These are phyloP conservation scores for Nansenia antarctica DNA, from an alignment of 2,113 vertebrate genomes.

Conservation along the genomic window DNA sequence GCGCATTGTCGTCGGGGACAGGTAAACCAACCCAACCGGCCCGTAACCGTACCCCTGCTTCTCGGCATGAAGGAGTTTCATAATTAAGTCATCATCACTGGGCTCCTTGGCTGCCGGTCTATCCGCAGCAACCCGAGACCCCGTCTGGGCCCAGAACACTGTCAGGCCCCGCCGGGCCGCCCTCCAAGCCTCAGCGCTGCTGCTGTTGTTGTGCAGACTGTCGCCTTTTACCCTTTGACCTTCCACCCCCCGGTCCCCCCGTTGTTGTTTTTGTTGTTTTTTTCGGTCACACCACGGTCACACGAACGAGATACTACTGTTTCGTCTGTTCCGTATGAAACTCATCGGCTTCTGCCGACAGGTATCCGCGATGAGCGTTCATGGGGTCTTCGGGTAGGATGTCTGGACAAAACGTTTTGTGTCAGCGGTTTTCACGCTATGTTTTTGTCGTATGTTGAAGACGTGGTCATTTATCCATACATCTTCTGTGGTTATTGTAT, in stretches of 20 bases:
- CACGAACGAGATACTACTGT: no score
- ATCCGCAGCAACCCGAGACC: conserved; percentile 81
- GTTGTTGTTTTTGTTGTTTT: background rate
- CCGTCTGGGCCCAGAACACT: conserved; percentile 60
- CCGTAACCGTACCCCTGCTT: conserved; percentile 77
- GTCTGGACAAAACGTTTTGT: no score
- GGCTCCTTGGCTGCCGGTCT: conserved; percentile 73
- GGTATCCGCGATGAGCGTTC: no score
- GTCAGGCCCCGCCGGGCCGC: conserved; percentile 27
- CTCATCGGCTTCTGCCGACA: no score
- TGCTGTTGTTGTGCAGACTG: conserved; percentile 1
- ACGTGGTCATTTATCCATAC: no score
- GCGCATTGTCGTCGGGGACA: conserved; percentile 74
- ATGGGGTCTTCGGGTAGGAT: no score
- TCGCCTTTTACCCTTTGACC: conserved; percentile 36
- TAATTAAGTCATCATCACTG: conserved; percentile 89
- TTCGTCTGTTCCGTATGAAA: background rate
- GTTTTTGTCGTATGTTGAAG: no score
- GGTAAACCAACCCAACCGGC: conserved; percentile 83
- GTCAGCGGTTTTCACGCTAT: no score
- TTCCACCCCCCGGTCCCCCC: no score
- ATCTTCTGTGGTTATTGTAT: background rate
- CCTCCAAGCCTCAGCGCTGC: conserved; percentile 33
- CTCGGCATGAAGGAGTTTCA: conserved; percentile 81
- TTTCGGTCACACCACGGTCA: no score